phyloP scores from a whole-genome alignment of 2,113 vertebrate genomes.

The Campylorhamphus procurvoides region DNA sequence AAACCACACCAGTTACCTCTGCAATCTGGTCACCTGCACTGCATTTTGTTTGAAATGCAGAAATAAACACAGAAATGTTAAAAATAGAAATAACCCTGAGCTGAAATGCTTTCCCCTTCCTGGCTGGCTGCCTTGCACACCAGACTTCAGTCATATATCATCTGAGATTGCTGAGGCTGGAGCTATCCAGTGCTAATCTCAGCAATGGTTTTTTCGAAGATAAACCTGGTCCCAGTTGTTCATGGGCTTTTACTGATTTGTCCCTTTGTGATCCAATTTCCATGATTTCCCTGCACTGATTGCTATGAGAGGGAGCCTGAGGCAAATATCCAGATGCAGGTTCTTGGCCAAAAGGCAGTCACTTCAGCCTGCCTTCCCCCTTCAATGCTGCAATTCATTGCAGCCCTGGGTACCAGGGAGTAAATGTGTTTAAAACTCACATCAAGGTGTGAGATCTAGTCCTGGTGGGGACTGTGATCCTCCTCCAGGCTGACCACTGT shows the following conservation, averaged over 20 bases:
- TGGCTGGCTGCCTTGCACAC: background rate
- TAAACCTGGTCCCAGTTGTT: background rate
- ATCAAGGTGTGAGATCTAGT: background rate
- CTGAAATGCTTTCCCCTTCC: constrained; percentile 20
- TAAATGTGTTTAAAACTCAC: background rate
- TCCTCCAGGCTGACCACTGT: background rate
- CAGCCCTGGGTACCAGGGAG: too few species aligned
- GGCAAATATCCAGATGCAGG: background rate
- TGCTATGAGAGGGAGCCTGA: background rate
- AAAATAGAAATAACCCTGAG: constrained; percentile 33
- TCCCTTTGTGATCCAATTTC: background rate
- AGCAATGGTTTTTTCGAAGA: background rate
- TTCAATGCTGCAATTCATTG: fast-evolving
- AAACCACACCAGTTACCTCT: background rate
- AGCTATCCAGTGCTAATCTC: background rate
- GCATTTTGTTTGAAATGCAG: background rate
- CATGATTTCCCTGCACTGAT: background rate
- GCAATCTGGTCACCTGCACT: background rate
- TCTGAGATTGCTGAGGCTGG: background rate
- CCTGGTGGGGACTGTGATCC: background rate
- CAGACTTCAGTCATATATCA: background rate
- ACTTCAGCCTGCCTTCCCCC: background rate
- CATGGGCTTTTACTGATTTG: background rate
- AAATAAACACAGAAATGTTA: background rate
- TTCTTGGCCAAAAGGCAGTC: background rate